These are phyloP conservation scores for Cephus sareptanus DNA, from an alignment of 2,888 invertebrate genomes.

Conservation along the genomic window DNA sequence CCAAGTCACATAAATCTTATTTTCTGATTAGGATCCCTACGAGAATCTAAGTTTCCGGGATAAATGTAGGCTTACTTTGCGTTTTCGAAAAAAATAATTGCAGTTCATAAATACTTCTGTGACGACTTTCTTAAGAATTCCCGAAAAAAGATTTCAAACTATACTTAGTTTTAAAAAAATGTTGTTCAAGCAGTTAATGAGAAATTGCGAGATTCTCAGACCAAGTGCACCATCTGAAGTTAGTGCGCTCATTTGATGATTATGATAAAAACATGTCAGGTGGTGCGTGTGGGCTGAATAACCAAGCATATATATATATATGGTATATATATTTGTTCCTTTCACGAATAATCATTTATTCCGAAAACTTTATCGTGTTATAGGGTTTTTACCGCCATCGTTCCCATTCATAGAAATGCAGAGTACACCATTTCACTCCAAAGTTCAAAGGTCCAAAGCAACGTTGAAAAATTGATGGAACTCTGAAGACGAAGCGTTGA, in stretches of 20 bases:
- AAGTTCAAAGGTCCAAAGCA: background rate
- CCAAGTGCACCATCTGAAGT: too few relatives aligned
- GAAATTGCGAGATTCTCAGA: background rate
- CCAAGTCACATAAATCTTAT: too few relatives aligned
- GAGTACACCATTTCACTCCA: background rate
- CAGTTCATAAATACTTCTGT: background rate
- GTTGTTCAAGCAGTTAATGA: background rate
- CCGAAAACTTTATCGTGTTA: background rate
- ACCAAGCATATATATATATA: background rate
- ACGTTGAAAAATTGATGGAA: background rate
- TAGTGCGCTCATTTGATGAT: too few relatives aligned
- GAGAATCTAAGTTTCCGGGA: background rate
- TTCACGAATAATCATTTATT: background rate
- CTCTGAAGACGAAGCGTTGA: background rate
- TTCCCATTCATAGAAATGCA: background rate
- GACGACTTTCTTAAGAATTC: background rate
- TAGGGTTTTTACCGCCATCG: background rate
- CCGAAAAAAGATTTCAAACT: background rate
- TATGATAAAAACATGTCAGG: too few relatives aligned
- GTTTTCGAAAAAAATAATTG: background rate
- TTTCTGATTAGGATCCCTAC: too few relatives aligned
- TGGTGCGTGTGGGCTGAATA: background rate
- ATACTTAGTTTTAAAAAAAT: background rate
- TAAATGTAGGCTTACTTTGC: background rate
- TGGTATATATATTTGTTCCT: background rate